Evolutionary conservation across 92 coral and sea anemone genomes (phyloP), one percentile per base, ranked within the genome.

Genomic region (Bergia sp.): DNA sequence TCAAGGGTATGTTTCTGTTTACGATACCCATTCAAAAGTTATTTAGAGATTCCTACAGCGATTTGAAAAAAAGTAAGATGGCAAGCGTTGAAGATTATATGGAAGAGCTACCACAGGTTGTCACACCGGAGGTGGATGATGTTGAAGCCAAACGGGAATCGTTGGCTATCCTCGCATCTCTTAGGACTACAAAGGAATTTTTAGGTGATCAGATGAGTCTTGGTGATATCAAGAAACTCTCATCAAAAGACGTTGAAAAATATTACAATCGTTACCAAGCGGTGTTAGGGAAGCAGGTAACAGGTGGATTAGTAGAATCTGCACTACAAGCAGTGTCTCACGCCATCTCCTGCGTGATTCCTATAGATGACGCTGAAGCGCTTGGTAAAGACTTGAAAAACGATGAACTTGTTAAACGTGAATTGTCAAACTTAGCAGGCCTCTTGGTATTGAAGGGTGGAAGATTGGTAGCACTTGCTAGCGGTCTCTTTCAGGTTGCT

Each of bases 391-490:
- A n/a, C n/a, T n/a, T n/a, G n/a, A n/a, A n/a, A n/a, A 42, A 78
- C 50, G 89, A 90, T 39, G 86, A 85, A 36, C 85, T 85, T 43
- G 89, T 90, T 8, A 85, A 85, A 42, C 92, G 86, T 77, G 92
- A 90, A 85, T 85, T 90, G 7, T 85, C 89, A 61, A n/a, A n/a
- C n/a, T n/a, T n/a, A n/a, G n/a, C n/a, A n/a, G n/a, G n/a, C n/a
- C n/a, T n/a, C n/a, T n/a, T 90, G 75, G 82, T 86, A 47, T 39
- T 90, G 76, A 90, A 73, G 40, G 93, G 93, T n/a, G 93, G 93
- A 1, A 74, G 93, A 74, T 0, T 91, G 73, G 90, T 91, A 72
- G 93, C 93, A 73, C 88, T 91, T 81, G 93, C 90, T 53, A 91
- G 93, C 81, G 90, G 57, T 0, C 88, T 86, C 41, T 80, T 90